Evolutionary conservation across 2,113 vertebrate genomes (phyloP), one percentile per base, ranked within the genome.

Genomic region (Corvus hawaiiensis): DNA sequence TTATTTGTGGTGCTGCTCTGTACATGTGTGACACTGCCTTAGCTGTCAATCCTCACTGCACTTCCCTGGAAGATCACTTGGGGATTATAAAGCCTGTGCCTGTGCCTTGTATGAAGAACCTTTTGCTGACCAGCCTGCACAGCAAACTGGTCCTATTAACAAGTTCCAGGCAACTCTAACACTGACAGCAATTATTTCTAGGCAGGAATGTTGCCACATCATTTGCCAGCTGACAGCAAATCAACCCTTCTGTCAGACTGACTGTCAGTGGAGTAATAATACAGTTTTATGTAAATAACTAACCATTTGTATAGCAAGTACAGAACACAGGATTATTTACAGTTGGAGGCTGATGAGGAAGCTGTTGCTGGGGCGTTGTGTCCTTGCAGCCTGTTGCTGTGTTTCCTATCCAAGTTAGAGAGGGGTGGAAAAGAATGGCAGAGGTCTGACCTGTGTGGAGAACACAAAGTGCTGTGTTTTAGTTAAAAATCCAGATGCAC

Each of bases 1-100:
- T 76, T 80, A 76, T 91, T 86, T 73, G 93, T 93, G 91, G 75
- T 96, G 87, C 87, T 89, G 90, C 75, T 94, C 85, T 92, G 72
- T 93, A 58, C 62, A 20, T 1, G 43, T 24, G 64, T 92, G 92
- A 77, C 51, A 8, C 37, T 48, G 35, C 68, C 64, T 41, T 15
- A 52, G 59, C 90, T 90, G 46, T 62, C 63, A 61, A 18, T 27
- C 58, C 23, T 67, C 22, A 16, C 85, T 51, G 68, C 0, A 0
- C 62, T 61, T 69, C 43, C 44, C 67, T 27, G 41, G 43, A 77
- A 64, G 64, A 58, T 62, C 27, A 3, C 37, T 11, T 21, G 9
- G 49, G 9, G 55, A 28, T 83, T 73, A 11, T 11, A 39, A 49
- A 91, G n/a, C 3, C 5, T 3, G 7, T 5, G 27, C 72, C 56